These are phyloP conservation scores for Macropis europaea DNA, from an alignment of 2,888 invertebrate species.

Conservation along the genomic window DNA sequence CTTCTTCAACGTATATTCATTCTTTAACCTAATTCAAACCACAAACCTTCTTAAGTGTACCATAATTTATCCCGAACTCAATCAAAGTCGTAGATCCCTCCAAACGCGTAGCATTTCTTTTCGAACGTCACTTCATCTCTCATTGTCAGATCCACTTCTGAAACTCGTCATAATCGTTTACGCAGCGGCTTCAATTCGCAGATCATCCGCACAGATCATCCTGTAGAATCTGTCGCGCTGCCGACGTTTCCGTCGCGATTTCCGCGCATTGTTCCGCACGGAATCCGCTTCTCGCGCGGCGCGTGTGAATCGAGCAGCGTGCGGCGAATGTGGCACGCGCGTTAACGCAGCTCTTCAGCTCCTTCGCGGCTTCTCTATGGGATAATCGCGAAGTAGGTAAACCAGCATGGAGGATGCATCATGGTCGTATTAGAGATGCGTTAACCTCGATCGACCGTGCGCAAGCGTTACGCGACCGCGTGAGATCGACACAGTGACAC, in stretches of 20 bases:
- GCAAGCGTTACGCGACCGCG: constrained; percentile 21
- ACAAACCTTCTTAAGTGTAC: too few relatives aligned
- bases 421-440: constrained; percentile 72
- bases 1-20: too few relatives aligned
- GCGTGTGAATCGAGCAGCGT: constrained; percentile 61
- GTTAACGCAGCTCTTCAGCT: constrained; percentile 67
- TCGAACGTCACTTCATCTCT: too few relatives aligned
- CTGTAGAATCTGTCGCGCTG: too few relatives aligned
- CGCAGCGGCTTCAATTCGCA: too few relatives aligned
- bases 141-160: too few relatives aligned
- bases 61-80: too few relatives aligned
- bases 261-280: constrained; percentile 19
- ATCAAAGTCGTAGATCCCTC: too few relatives aligned
- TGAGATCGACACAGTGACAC: constrained; percentile 42
- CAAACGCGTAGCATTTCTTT: too few relatives aligned
- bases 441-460: constrained; percentile 74
- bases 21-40: too few relatives aligned
- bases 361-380: constrained; percentile 56
- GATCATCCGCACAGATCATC: too few relatives aligned
- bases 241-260: neutral
- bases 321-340: constrained; percentile 72
- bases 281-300: constrained; percentile 43
- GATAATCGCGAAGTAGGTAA: constrained; percentile 76
- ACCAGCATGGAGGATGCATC: constrained; percentile 61
- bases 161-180: too few relatives aligned